phyloP scores from a whole-genome alignment of 2,888 invertebrate genomes.

The Diplolepis rosae region DNA sequence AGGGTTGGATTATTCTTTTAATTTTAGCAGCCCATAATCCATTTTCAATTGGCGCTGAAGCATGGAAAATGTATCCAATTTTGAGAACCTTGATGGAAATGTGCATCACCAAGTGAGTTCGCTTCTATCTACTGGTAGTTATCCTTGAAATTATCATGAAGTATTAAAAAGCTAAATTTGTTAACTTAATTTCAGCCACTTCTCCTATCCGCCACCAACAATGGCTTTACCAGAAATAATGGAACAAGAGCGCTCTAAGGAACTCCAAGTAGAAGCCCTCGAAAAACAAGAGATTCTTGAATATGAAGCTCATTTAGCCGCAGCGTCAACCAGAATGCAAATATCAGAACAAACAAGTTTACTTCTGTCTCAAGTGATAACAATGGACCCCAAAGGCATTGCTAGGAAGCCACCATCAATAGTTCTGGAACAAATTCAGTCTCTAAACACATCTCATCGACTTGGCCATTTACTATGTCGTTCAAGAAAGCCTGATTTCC shows the following conservation, averaged over 20 bases:
- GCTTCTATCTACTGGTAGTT: not conserved
- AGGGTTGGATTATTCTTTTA: conserved; percentile 90
- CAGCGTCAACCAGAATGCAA: conserved; percentile 89
- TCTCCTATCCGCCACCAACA: conserved; percentile 83
- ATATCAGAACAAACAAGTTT: conserved; percentile 93
- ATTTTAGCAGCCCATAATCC: conserved; percentile 96
- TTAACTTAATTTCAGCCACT: conserved; percentile 76
- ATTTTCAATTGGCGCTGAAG: conserved; percentile 86
- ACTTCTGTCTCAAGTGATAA: conserved; percentile 87
- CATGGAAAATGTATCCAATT: conserved; percentile 93
- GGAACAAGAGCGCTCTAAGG: conserved; percentile 79
- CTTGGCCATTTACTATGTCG: conserved; percentile 92
- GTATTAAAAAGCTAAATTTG: not conserved
- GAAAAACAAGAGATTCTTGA: conserved; percentile 88
- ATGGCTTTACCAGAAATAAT: conserved; percentile 77
- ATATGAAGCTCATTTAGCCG: conserved; percentile 94
- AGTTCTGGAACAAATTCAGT: conserved; percentile 86
- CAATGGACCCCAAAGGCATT: conserved; percentile 89
- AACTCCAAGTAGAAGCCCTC: conserved; percentile 80
- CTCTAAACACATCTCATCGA: conserved; percentile 85
- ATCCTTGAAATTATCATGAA: not conserved
- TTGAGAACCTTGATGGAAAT: conserved; percentile 94
- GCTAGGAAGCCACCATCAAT: conserved; percentile 87
- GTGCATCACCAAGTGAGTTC: conserved; percentile 91
- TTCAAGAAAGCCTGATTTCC: conserved; percentile 91